Evolutionary conservation across 1,140 invertebrate genomes (phyloP).

Genomic region (Reticulitermes speratus): DNA sequence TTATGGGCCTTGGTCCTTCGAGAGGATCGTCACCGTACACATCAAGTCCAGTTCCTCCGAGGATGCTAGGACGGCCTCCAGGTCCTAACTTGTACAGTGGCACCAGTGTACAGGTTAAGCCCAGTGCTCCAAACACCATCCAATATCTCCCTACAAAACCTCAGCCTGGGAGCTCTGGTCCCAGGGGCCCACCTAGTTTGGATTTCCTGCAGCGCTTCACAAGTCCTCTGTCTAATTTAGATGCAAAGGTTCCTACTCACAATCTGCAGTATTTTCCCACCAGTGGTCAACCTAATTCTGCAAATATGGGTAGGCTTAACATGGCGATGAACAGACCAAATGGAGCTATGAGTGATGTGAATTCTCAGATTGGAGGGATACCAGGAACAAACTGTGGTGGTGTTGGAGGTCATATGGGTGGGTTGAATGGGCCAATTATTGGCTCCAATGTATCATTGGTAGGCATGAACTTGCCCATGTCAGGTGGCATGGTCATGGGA

Average conservation of each 20-base stretch:
- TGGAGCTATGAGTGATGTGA: conserved; percentile 41
- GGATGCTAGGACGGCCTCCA: conserved; percentile 47
- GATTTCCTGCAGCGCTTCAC: conserved; percentile 90
- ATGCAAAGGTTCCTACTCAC: conserved; percentile 68
- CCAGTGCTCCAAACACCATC: conserved; percentile 95
- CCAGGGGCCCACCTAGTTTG: conserved; percentile 81
- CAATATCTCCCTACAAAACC: conserved; percentile 93
- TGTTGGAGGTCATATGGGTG: conserved; percentile 39
- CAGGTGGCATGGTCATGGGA: conserved; percentile 45
- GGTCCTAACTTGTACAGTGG: conserved; percentile 71
- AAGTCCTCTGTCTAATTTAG: conserved; percentile 70
- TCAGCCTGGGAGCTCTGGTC: conserved; percentile 62
- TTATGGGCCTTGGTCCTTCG: conserved; percentile 48
- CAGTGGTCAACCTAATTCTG: conserved; percentile 47
- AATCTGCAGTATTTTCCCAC: conserved; percentile 75
- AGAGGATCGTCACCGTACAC: conserved; percentile 38
- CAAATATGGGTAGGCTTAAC: conserved; percentile 39
- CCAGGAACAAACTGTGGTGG: conserved; percentile 28
- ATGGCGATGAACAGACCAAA: conserved; percentile 40
- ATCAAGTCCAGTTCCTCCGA: conserved; percentile 34
- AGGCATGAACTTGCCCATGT: conserved; percentile 43
- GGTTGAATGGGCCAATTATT: conserved; percentile 43
- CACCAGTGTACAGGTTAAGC: conserved; percentile 89
- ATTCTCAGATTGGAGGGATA: conserved; percentile 42
- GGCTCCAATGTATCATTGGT: conserved; percentile 46